phyloP scores from a whole-genome alignment of 2,888 invertebrate genomes.

The Tenthredo amoena region DNA sequence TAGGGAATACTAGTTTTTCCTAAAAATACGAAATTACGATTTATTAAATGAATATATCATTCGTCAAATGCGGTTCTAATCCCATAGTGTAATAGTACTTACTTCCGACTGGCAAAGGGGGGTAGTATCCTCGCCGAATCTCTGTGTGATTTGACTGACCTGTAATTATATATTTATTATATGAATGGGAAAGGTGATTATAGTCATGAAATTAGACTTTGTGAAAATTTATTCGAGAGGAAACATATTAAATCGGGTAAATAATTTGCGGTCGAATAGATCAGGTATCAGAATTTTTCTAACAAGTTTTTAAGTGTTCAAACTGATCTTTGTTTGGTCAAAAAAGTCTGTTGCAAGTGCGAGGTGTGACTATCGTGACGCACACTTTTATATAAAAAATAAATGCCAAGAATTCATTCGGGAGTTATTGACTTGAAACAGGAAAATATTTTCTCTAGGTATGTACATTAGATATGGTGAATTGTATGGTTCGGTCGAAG shows the following conservation, averaged over 20 bases:
- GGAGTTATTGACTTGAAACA: neutral
- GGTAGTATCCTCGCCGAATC: constrained; percentile 61
- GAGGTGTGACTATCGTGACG: neutral
- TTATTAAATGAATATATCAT: neutral
- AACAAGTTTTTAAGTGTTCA: neutral
- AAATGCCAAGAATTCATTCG: neutral
- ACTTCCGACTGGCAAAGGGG: constrained; percentile 63
- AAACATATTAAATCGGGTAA: neutral
- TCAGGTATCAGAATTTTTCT: neutral
- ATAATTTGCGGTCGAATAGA: neutral
- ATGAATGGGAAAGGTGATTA: neutral
- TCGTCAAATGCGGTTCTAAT: neutral
- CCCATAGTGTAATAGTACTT: constrained; percentile 39
- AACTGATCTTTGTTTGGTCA: neutral
- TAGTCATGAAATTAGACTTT: neutral
- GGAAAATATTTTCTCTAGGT: no score
- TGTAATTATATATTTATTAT: constrained; percentile 45
- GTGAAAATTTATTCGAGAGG: neutral
- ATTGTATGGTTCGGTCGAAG: neutral
- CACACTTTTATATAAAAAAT: neutral
- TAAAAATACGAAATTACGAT: constrained; percentile 56
- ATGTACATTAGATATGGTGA: neutral
- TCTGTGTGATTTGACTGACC: constrained; percentile 61
- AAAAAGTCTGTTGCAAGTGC: neutral
- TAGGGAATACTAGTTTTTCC: constrained; percentile 82